A percentile compares a stretch with the other conserved stretches of the same genome.
Conservation (phyloP, 92 coral and sea anemone species). For the Porites cylindrica region DNA sequence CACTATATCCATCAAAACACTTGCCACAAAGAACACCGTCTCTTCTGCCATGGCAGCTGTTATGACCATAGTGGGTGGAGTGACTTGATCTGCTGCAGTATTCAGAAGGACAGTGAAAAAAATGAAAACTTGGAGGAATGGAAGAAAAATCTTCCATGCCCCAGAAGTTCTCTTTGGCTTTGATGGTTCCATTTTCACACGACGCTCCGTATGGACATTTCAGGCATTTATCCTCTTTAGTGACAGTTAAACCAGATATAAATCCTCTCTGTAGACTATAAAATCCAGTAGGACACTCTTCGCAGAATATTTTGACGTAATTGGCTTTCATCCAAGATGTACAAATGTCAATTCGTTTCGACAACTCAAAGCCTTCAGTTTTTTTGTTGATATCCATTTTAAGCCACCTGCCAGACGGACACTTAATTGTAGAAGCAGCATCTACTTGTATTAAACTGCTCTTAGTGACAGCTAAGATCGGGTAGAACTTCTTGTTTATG, state of each 20-base stretch:
- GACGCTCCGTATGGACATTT: constrained; percentile 46
- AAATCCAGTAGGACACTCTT: constrained; percentile 43
- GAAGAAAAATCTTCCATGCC: constrained; percentile 24
- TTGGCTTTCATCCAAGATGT: constrained; percentile 12
- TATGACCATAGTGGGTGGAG: not conserved
- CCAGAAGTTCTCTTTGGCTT: constrained; percentile 65
- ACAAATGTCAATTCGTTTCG: not conserved
- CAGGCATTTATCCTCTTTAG: not conserved
- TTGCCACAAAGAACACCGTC: constrained; percentile 67
- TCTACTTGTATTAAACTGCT: constrained; percentile 37
- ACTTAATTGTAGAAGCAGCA: constrained; percentile 12
- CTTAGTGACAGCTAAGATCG: constrained; percentile 33
- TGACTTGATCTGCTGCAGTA: constrained; percentile 28
- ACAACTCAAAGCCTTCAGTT: not conserved
- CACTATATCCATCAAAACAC: constrained; percentile 56
- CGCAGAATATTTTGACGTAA: constrained; percentile 42
- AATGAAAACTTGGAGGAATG: constrained; percentile 21
- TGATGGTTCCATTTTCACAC: constrained; percentile 25
- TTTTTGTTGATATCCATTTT: not conserved
- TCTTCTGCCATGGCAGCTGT: constrained; percentile 61
- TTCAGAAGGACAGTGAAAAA: constrained; percentile 49
- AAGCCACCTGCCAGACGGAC: constrained; percentile 14
- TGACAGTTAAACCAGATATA: not conserved
- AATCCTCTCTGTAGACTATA: constrained; percentile 57
- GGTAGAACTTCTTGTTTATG: not conserved